phyloP scores from a whole-genome alignment of 2,888 invertebrate species.

The Tortricodes alternella region DNA sequence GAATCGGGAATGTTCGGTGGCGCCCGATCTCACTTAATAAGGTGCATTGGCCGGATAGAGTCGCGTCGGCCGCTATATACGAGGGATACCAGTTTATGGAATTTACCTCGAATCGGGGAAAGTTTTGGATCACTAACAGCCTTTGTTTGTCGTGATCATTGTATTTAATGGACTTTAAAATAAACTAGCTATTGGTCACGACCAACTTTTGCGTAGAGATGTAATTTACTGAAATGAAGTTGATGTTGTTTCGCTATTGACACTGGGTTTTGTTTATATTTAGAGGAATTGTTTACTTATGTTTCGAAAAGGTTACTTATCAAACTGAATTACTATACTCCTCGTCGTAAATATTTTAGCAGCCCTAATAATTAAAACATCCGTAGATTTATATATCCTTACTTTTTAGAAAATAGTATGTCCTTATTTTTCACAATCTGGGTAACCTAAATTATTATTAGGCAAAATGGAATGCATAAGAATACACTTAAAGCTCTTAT shows the following conservation, averaged over 20 bases:
- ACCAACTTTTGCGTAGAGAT: constrained; percentile 20
- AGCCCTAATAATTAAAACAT: too few relatives aligned
- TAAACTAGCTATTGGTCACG: constrained; percentile 30
- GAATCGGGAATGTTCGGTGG: constrained; percentile 56
- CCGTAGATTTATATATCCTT: too few relatives aligned
- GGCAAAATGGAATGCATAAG: constrained; percentile 16
- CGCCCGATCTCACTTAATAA: constrained; percentile 70
- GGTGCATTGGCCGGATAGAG: constrained; percentile 76
- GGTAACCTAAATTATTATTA: constrained; percentile 4
- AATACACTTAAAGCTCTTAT: constrained; percentile 22
- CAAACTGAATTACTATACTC: too few relatives aligned
- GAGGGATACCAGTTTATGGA: constrained; percentile 23
- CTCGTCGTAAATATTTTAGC: too few relatives aligned
- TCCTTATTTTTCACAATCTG: too few relatives aligned
- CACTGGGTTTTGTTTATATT: not conserved
- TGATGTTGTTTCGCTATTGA: constrained; percentile 17
- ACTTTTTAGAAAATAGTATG: too few relatives aligned
- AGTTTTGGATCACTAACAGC: constrained; percentile 26
- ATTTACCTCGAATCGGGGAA: constrained; percentile 25
- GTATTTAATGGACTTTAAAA: constrained; percentile 30
- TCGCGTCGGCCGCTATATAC: constrained; percentile 40
- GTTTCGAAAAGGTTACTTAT: too few relatives aligned
- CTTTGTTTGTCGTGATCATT: constrained; percentile 28
- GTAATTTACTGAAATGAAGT: constrained; percentile 20
- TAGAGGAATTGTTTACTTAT: not conserved